Conservation (phyloP, 1,140 invertebrate genomes). For the Carcinoscorpius rotundicauda region DNA sequence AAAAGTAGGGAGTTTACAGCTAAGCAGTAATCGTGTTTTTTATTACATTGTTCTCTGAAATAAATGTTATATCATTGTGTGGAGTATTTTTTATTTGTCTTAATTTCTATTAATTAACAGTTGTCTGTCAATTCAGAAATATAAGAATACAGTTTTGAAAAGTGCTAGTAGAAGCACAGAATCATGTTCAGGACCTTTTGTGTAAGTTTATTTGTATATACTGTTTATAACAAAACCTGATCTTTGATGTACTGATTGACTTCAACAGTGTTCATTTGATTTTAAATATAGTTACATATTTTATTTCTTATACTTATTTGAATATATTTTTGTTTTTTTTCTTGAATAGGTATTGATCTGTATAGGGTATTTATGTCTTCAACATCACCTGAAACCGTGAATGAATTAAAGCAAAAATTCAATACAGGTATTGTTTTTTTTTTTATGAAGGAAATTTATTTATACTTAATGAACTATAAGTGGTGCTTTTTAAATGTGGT, state of each 20-base stretch:
- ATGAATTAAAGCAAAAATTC: slow-evolving; percentile 48
- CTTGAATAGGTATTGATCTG: slow-evolving; percentile 42
- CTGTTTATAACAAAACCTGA: no score
- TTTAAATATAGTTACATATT: neutral
- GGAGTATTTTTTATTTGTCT: no score
- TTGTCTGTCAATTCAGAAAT: no score
- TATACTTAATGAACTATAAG: neutral
- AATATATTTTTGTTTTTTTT: slow-evolving; percentile 3
- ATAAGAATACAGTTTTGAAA: no score
- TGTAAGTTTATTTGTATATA: no score
- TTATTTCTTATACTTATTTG: neutral
- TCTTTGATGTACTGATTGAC: slow-evolving; percentile 2
- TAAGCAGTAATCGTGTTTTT: no score
- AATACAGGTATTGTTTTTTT: slow-evolving; percentile 41
- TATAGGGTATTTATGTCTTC: slow-evolving; percentile 54
- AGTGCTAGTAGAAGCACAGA: no score
- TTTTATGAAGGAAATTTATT: slow-evolving; percentile 1
- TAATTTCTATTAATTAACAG: no score
- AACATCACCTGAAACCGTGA: slow-evolving; percentile 46
- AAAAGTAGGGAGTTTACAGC: no score
- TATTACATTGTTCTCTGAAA: no score
- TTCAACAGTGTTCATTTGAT: slow-evolving; percentile 5
- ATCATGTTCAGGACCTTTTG: no score
- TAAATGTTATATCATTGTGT: no score
- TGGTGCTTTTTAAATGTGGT: slow-evolving; percentile 11